Evolutionary conservation across 2,888 invertebrate species (phyloP).

Genomic region (Ctena decussata): DNA sequence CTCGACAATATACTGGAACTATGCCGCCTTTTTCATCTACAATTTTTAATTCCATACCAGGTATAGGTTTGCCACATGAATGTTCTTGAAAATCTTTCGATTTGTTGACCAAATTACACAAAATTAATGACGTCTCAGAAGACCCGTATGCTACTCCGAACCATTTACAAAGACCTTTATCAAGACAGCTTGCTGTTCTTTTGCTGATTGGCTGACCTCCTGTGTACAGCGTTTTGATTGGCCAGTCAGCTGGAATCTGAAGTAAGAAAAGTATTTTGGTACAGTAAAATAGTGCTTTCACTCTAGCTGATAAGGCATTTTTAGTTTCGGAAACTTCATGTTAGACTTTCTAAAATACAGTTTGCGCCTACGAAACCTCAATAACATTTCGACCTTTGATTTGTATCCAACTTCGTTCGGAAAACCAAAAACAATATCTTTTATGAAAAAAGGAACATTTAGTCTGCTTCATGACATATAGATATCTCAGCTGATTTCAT

Average conservation of each 20-base stretch:
- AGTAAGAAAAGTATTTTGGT: not conserved
- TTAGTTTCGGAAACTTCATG: too few relatives aligned
- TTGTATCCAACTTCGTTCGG: too few relatives aligned
- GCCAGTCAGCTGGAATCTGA: not conserved
- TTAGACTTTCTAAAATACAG: too few relatives aligned
- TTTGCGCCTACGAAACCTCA: too few relatives aligned
- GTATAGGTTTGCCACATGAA: not conserved
- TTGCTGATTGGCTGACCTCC: slow-evolving; percentile 38
- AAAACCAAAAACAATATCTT: too few relatives aligned
- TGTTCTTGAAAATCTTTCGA: not conserved
- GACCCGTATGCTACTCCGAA: slow-evolving; percentile 17
- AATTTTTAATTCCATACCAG: slow-evolving; percentile 32
- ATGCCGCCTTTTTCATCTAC: slow-evolving; percentile 22
- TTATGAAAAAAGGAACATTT: too few relatives aligned
- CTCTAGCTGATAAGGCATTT: too few relatives aligned
- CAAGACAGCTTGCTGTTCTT: not conserved
- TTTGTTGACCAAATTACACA: not conserved
- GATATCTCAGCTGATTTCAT: too few relatives aligned
- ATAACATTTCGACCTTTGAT: too few relatives aligned
- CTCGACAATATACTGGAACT: slow-evolving; percentile 24
- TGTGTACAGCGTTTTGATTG: slow-evolving; percentile 7
- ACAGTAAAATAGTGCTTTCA: too few relatives aligned
- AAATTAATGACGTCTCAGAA: not conserved
- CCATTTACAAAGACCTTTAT: not conserved
- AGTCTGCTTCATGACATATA: too few relatives aligned